Conservation (phyloP, 2,888 invertebrate genomes). For the Dicyrtomina minuta region DNA sequence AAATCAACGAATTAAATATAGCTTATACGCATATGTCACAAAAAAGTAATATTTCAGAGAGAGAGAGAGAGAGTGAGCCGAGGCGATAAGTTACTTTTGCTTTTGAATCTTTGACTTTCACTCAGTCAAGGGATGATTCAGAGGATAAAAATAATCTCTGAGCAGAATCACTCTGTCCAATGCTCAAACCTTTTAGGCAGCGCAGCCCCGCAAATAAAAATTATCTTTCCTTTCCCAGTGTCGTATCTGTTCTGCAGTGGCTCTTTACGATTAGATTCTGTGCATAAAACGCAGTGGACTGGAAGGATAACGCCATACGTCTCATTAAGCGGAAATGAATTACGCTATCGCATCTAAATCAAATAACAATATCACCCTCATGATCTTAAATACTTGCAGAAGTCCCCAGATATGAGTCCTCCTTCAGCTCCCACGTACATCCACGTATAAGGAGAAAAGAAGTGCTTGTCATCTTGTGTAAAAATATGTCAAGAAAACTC, state of each 20-base stretch:
- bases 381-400: neutral
- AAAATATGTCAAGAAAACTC: slow-evolving; percentile 13
- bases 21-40: no score
- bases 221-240: neutral
- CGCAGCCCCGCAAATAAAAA: neutral
- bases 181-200: no score
- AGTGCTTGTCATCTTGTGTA: slow-evolving; percentile 2
- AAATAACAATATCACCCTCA: neutral
- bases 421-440: neutral
- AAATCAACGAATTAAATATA: no score
- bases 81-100: no score
- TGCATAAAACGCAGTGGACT: neutral
- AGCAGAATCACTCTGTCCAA: no score
- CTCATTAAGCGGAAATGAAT: slow-evolving; percentile 19
- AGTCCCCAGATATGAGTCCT: neutral
- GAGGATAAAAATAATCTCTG: neutral
- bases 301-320: slow-evolving; percentile 5
- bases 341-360: neutral
- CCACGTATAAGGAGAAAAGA: neutral
- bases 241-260: no score
- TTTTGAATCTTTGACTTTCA: neutral
- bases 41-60: no score
- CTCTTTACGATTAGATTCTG: neutral
- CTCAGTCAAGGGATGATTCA: neutral
- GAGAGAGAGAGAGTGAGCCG: no score